phyloP scores from a whole-genome alignment of 2,797 vertebrate genomes.

The Sebastes matsubarae region DNA sequence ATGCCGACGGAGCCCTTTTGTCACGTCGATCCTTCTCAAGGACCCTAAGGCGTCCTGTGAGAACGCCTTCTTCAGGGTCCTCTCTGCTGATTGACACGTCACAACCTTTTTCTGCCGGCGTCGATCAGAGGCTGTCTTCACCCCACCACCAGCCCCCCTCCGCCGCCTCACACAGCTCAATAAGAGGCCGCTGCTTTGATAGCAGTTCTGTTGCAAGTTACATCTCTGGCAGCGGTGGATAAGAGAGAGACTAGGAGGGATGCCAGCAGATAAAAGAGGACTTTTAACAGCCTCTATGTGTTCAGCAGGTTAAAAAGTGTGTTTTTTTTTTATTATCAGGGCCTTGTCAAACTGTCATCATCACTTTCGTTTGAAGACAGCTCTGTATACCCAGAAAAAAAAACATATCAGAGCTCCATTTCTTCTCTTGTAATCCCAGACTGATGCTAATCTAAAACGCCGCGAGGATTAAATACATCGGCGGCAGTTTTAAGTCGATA shows the following conservation, averaged over 20 bases:
- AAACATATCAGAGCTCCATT: conserved; percentile 28
- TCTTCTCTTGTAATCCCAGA: conserved; percentile 61
- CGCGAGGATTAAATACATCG: conserved; percentile 50
- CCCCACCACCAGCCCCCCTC: background rate
- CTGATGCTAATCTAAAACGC: conserved; percentile 63
- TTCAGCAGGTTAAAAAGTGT: conserved; percentile 71
- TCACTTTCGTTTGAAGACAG: conserved; percentile 54
- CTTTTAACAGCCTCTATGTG: conserved; percentile 70
- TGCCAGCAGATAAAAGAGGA: conserved; percentile 74
- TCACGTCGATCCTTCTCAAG: conserved; percentile 54
- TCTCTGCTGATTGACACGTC: conserved; percentile 66
- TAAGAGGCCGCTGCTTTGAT: conserved; percentile 71
- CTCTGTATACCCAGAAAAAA: conserved; percentile 28
- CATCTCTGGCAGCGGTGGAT: conserved; percentile 67
- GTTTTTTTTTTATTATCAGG: conserved; percentile 62
- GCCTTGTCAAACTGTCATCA: conserved; percentile 70
- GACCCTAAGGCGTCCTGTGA: conserved; percentile 53
- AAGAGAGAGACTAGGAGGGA: conserved; percentile 65
- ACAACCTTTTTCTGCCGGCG: conserved; percentile 24
- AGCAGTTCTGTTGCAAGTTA: conserved; percentile 67
- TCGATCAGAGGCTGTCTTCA: conserved; percentile 42
- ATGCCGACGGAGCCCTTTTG: conserved; percentile 60
- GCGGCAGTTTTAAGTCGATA: conserved; percentile 40
- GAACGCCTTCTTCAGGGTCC: conserved; percentile 43
- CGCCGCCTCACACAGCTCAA: conserved; percentile 52